Conservation (phyloP, 2,888 invertebrate genomes). For the Catocala nupta region DNA sequence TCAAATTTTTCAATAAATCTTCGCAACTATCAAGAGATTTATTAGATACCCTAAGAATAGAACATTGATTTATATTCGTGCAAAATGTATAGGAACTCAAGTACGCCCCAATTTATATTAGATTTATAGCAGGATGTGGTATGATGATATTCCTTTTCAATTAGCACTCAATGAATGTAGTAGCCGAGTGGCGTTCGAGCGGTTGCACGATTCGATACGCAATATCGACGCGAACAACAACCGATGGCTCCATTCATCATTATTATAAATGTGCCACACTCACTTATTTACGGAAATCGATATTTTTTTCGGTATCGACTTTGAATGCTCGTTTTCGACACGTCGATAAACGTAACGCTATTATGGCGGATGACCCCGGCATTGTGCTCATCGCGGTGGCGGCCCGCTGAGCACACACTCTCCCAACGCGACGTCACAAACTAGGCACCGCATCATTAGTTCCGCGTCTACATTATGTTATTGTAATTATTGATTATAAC, state of each 20-base stretch:
- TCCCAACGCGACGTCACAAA: conserved; percentile 63
- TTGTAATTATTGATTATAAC: conserved; percentile 85
- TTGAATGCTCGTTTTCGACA: conserved; percentile 82
- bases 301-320: conserved; percentile 86
- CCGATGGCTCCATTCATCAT: conserved; percentile 85
- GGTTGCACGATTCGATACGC: conserved; percentile 82
- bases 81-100: conserved; percentile 57
- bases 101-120: conserved; percentile 78
- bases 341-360: conserved; percentile 83
- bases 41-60: conserved; percentile 44
- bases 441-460: conserved; percentile 76
- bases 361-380: conserved; percentile 82
- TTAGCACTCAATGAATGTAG: conserved; percentile 79
- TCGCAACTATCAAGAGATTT: conserved; percentile 43
- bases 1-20: conserved; percentile 46
- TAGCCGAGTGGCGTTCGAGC: conserved; percentile 68
- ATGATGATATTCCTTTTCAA: conserved; percentile 84
- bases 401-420: conserved; percentile 71
- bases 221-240: conserved; percentile 79
- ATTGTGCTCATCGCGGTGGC: conserved; percentile 64
- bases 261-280: conserved; percentile 87
- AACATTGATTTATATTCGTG: conserved; percentile 69
- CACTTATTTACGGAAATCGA: conserved; percentile 88
- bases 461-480: conserved; percentile 77
- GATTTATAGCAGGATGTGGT: conserved; percentile 78